phyloP scores from a whole-genome alignment of 2,888 invertebrate species.

The Ochlodes sylvanus region DNA sequence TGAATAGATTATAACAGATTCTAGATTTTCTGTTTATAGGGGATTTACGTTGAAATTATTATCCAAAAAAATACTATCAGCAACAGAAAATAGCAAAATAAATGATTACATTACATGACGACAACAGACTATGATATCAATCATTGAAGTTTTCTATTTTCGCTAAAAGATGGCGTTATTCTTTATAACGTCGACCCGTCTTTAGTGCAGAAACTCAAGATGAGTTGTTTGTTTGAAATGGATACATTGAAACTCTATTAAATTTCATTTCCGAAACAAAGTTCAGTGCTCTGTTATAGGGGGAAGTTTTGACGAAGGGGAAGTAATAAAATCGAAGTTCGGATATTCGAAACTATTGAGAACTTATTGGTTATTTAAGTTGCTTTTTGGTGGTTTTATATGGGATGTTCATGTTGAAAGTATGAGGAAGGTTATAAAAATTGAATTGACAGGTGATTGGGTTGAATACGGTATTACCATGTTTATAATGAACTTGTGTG shows the following conservation, averaged over 20 bases:
- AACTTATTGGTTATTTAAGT: constrained; percentile 26
- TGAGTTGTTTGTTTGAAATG: constrained; percentile 13
- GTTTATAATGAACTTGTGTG: too few species aligned
- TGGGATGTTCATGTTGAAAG: too few species aligned
- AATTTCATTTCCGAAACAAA: constrained; percentile 25
- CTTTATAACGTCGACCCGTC: background rate
- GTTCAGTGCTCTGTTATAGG: constrained; percentile 13
- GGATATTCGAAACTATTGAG: constrained; percentile 9
- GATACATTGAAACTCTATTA: constrained; percentile 25
- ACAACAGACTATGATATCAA: background rate
- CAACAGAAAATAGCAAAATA: too few species aligned
- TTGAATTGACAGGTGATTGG: too few species aligned
- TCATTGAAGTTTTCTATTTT: background rate
- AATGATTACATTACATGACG: too few species aligned
- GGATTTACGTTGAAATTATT: too few species aligned
- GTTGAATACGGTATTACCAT: too few species aligned
- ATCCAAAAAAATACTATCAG: too few species aligned
- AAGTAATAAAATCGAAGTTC: constrained; percentile 32
- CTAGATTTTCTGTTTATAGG: too few species aligned
- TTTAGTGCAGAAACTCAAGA: background rate
- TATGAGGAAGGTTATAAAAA: too few species aligned
- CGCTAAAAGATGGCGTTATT: background rate
- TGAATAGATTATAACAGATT: too few species aligned
- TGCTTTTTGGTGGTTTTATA: background rate
- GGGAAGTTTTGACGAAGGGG: constrained; percentile 22